phyloP scores from a whole-genome alignment of 2,797 vertebrate genomes.

The Bovichtus variegatus region DNA sequence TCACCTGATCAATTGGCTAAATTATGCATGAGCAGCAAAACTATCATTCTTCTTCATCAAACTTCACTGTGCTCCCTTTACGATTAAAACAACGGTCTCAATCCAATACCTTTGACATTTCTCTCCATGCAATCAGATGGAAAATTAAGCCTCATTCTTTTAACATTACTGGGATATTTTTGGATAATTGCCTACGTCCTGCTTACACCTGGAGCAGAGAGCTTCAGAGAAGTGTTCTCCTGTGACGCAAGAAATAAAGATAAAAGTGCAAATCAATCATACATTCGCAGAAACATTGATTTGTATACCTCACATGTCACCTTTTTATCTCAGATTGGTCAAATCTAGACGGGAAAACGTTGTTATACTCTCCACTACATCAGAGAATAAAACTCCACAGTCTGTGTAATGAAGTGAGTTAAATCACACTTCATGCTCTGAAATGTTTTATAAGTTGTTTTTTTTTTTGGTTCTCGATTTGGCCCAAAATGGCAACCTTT shows the following conservation, averaged over 20 bases:
- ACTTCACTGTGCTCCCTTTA: constrained; percentile 57
- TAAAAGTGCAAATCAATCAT: neutral
- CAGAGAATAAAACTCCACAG: constrained; percentile 10
- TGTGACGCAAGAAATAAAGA: constrained; percentile 36
- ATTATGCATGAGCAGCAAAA: constrained; percentile 60
- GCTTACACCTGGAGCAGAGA: constrained; percentile 55
- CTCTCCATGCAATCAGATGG: constrained; percentile 76
- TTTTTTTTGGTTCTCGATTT: neutral
- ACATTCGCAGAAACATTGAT: neutral
- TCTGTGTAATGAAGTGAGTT: neutral
- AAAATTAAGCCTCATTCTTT: constrained; percentile 82
- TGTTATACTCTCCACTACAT: neutral
- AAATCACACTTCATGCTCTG: neutral
- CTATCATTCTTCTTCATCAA: constrained; percentile 63
- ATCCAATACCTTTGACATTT: constrained; percentile 82
- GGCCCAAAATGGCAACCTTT: constrained; percentile 3
- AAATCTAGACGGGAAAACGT: neutral
- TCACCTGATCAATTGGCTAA: constrained; percentile 54
- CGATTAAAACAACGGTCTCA: constrained; percentile 76
- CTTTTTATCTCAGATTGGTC: neutral
- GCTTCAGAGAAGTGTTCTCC: constrained; percentile 18
- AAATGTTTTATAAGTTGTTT: neutral
- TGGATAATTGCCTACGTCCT: constrained; percentile 62
- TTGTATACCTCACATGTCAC: neutral
- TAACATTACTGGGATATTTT: constrained; percentile 73